These are phyloP conservation scores for Chouioia cunea DNA, from an alignment of 2,888 invertebrate species.

Conservation along the genomic window DNA sequence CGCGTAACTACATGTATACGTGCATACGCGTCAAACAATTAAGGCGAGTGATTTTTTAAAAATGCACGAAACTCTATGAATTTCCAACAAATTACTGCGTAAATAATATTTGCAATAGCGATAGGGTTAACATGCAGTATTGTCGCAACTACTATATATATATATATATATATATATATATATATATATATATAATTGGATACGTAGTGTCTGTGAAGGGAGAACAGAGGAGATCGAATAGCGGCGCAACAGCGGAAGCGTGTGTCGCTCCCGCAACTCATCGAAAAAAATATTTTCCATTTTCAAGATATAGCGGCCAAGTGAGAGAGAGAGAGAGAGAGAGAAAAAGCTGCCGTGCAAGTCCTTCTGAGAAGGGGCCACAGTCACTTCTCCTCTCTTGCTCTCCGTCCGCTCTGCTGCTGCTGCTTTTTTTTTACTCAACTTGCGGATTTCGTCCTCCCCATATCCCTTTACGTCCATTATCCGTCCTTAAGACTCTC, in stretches of 20 bases:
- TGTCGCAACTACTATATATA: no score
- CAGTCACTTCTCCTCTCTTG: constrained; percentile 10
- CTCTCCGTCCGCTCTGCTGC: background rate
- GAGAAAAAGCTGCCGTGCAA: constrained; percentile 55
- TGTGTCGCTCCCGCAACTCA: constrained; percentile 22
- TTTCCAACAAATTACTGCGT: no score
- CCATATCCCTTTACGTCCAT: constrained; percentile 25
- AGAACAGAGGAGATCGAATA: no score
- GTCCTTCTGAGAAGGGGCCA: constrained; percentile 51
- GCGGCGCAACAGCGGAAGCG: constrained; percentile 3
- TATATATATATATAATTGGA: no score
- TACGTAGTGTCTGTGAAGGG: no score
- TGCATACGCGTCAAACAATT: no score
- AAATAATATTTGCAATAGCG: no score
- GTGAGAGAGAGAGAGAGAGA: constrained; percentile 52
- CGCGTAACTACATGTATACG: no score
- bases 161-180: no score
- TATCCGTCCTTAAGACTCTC: constrained; percentile 17
- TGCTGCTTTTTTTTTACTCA: background rate
- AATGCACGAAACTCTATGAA: no score
- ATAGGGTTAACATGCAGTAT: no score
- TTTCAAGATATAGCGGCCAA: constrained; percentile 57
- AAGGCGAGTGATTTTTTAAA: no score
- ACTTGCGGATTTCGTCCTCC: constrained; percentile 7
- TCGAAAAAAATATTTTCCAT: constrained; percentile 59